Percentiles rank a stretch among this genome's conserved stretches.
phyloP scores from a whole-genome alignment of 2,888 invertebrate species.

The Cheilosia variabilis region DNA sequence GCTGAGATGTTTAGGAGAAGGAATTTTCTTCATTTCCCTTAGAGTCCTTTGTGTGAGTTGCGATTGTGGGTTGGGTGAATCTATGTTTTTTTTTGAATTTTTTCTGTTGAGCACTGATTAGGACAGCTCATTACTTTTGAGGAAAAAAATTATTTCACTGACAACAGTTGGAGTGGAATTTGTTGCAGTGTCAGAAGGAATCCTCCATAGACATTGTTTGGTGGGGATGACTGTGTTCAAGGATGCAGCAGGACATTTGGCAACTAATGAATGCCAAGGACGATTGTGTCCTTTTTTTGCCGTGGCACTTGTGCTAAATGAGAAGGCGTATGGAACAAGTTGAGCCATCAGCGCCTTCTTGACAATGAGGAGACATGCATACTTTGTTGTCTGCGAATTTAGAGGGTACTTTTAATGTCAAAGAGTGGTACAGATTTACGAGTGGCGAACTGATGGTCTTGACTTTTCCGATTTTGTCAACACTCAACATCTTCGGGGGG shows the following conservation, averaged over 20 bases:
- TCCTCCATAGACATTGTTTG: neutral
- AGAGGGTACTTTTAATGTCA: too few relatives aligned
- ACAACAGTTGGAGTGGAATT: slow-evolving; percentile 50
- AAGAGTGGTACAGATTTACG: too few relatives aligned
- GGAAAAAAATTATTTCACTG: slow-evolving; percentile 57
- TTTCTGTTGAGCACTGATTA: slow-evolving; percentile 56
- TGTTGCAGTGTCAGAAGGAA: slow-evolving; percentile 57
- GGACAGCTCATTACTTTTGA: slow-evolving; percentile 73
- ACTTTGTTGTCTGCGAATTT: neutral
- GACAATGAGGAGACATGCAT: too few relatives aligned
- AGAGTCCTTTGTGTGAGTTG: slow-evolving; percentile 48
- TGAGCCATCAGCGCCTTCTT: too few relatives aligned
- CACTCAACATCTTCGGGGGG: too few relatives aligned
- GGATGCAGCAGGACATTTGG: slow-evolving; percentile 25
- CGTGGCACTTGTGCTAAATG: slow-evolving; percentile 22
- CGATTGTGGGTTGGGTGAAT: slow-evolving; percentile 4
- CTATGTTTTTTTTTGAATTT: slow-evolving; percentile 1
- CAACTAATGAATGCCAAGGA: slow-evolving; percentile 67
- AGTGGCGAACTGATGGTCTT: too few relatives aligned
- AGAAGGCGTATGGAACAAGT: slow-evolving; percentile 1
- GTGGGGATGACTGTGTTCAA: slow-evolving; percentile 24
- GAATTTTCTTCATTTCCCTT: slow-evolving; percentile 54
- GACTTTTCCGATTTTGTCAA: too few relatives aligned
- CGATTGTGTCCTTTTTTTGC: slow-evolving; percentile 25
- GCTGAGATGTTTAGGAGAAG: slow-evolving; percentile 43